Base-by-base conservation (phyloP, 2,888 invertebrate genomes). In the Lepeophtheirus nordmannii region DNA sequence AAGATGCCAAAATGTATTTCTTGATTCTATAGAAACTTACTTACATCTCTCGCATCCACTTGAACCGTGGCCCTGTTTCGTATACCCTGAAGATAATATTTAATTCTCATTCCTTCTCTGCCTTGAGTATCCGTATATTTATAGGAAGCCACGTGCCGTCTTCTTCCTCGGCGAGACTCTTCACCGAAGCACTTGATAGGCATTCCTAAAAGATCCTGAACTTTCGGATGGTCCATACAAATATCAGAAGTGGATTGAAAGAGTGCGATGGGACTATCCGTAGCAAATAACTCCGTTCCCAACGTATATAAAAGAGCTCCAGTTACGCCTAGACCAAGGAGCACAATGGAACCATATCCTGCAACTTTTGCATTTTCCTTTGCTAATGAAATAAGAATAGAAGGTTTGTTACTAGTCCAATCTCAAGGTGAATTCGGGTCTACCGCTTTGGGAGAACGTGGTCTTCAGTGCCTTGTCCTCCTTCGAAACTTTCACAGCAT, bases 101-200 rank as follows among this genome's bases (percentile, higher is more conserved):
- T 83, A 87, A 94, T 90, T 71, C 89, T 81, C 80, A 93, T 82
- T 72, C 86, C 85, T 69, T 84, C 82, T 14, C 81, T 80, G 20
- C 87, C 89, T 73, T 88, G 82, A 69, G 84, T 83, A 69, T 83
- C 66, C 1, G 17, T 79, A 75, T 85, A 92, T 57, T 81, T 78
- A 77, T 91, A 88, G 70, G 86, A 23, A 22, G 77, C 86, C 57
- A 90, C 86, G 78, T 89, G 89, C 69, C 86, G 83, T 58, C 90
- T 80, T 69, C 91, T 79, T 56, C 93, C 85, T 70, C 92, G 79
- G 22, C 86, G 80, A 0, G 85, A 86, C 74, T 88, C 87, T 75
- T 92, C 91, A 0, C 93, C 93, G 76, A 82, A 89, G 1, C 87
- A 88, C 75, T 86, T 90, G 40, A 94, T 86, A 9, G 92, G 91